Evolutionary conservation across 2,888 invertebrate genomes (phyloP), one percentile per base, ranked within the genome.

Genomic region (Drosophila diplacantha): DNA sequence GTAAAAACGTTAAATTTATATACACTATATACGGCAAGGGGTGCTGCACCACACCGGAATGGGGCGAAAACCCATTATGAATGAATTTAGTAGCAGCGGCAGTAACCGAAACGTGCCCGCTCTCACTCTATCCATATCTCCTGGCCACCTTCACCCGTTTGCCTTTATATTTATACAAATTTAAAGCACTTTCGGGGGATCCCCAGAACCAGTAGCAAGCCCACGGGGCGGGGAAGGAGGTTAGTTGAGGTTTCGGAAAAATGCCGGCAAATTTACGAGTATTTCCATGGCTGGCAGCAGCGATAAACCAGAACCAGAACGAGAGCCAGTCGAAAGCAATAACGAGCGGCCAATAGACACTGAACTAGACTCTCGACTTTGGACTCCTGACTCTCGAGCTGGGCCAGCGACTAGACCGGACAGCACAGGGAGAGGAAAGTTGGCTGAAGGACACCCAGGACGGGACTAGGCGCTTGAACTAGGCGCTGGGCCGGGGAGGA

Each of bases 1-100:
- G 81, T 81, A 81, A 81, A 80, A 79, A 83, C 83, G 75, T 69
- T 75, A 74, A 83, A 83, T 81, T 74, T 83, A 81, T 81, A 83
- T 72, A 79, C 82, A 76, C 73, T 67, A 73, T 73, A 62, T 35
- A 50, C 51, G 31, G 39, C 22, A 22, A 34, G 12, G 16, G 50
- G 35, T 24, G 52, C 51, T 14, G 22, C 14, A 14, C 49, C 20
- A n/a, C 49, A 24, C 49, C 29, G n/a, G 41, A 49, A 39, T 24
- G 55, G 56, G 35, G 50, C 52, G 71, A 81, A 83, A 81, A 83
- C 58, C 83, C 82, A 81, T 81, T 81, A 81, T 81, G 83, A 83
- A 77, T 83, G 83, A 81, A 82, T 81, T 81, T 81, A 83, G 81
- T 80, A 68, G 83, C 69, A 52, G 43, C 49, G 56, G 57, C 57